Base-by-base conservation (phyloP, 2,797 vertebrate genomes). In the Mico argentatus region DNA sequence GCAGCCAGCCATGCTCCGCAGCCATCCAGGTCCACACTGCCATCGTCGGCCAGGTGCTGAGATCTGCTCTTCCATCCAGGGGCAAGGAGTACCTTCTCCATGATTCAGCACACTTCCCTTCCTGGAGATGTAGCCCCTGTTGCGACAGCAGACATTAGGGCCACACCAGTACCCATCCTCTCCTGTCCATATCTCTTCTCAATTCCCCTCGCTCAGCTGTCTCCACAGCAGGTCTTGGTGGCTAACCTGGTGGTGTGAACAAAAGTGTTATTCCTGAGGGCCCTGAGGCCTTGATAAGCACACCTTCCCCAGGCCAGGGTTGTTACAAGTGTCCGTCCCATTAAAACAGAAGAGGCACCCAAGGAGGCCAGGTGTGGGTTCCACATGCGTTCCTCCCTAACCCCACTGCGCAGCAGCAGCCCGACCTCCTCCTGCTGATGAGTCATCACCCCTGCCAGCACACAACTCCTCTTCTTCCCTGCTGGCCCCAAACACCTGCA, bases 1-100 rank as follows among this genome's bases (percentile, higher is more conserved):
- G 19, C 17, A 46, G 14, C 48, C 50, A 57, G 59, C 72, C 46
- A 30, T 1, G 0, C 59, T 52, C 36, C 4, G 0, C 33, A 26
- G 33, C 22, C 8, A 36, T 3, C 0, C 4, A 0, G 19, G 82
- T 57, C 52, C 75, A 5, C 0, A 0, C 64, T 36, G 50, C 24
- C 44, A 41, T 0, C 0, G 11, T 67, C 26, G 24, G 36, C 44
- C 33, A 17, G 7, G 17, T 75, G 24, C 22, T 19, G 22, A 55
- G 48, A 2, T 14, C 79, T 75, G 12, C 50, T n/a, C 12, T 24
- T 41, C 80, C 61, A 39, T 81, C 55, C 33, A 44, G 41, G 30
- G 30, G 50, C 81, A 90, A 48, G 14, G n/a, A 30, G 41, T 61
- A 80, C 44, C 64, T 52, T 27, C 59, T 72, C 52, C 52, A 1